Evolutionary conservation across 1,140 invertebrate species (phyloP).

Genomic region (Spodoptera litura): DNA sequence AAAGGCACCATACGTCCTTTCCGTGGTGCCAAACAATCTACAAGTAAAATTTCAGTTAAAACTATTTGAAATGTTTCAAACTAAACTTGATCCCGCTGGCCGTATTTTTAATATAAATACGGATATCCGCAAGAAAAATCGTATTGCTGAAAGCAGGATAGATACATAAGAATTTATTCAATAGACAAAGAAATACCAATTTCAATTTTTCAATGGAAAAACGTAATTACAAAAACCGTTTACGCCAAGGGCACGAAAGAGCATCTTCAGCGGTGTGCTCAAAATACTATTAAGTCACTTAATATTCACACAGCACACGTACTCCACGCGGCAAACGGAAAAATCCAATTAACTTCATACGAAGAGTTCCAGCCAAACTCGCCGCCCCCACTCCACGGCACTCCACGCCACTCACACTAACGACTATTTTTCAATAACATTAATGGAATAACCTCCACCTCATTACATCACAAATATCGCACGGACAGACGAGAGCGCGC

Average conservation of each 20-base stretch:
- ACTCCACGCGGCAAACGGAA: conserved; percentile 74
- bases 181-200: neutral
- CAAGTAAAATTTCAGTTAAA: conserved; percentile 42
- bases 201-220: neutral
- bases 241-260: conserved; percentile 40
- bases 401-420: conserved; percentile 64
- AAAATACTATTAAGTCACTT: conserved; percentile 75
- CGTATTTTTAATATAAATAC: conserved; percentile 4
- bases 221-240: conserved; percentile 21
- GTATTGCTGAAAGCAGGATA: neutral
- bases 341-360: conserved; percentile 82
- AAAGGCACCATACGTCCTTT: conserved; percentile 30
- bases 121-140: neutral
- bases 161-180: neutral
- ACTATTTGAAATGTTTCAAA: conserved; percentile 36
- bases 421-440: conserved; percentile 73
- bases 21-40: conserved; percentile 28
- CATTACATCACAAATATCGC: conserved; percentile 57
- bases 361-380: conserved; percentile 64
- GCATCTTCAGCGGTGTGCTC: conserved; percentile 50
- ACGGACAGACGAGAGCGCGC: conserved; percentile 29
- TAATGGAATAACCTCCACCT: conserved; percentile 67
- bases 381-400: conserved; percentile 44
- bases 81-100: conserved; percentile 25
- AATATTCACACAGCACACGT: conserved; percentile 76